phyloP scores from a whole-genome alignment of 2,797 vertebrate species.

The Schizopygopsis pylzovi region DNA sequence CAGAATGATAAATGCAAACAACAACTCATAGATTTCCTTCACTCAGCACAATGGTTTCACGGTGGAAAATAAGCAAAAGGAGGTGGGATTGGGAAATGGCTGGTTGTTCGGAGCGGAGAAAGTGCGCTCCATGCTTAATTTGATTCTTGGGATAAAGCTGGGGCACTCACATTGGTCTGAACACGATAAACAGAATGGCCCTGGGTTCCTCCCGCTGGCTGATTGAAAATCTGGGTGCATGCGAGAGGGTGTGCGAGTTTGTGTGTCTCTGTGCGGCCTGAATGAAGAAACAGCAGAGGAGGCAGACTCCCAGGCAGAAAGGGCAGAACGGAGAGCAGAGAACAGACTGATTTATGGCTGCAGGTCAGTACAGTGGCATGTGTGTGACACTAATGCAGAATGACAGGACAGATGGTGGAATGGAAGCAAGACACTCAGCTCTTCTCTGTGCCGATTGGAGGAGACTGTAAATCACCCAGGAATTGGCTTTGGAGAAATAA shows the following conservation, averaged over 20 bases:
- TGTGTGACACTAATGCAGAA: constrained; percentile 74
- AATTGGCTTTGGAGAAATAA: constrained; percentile 21
- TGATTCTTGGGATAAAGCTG: constrained; percentile 64
- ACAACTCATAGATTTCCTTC: constrained; percentile 61
- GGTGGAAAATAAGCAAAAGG: constrained; percentile 35
- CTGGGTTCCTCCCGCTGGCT: constrained; percentile 59
- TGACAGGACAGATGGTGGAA: constrained; percentile 73
- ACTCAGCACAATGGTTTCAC: constrained; percentile 68
- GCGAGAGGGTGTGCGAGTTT: constrained; percentile 51
- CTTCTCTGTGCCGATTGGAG: constrained; percentile 53
- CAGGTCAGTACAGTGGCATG: constrained; percentile 67
- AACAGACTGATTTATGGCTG: constrained; percentile 69
- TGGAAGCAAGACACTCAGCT: constrained; percentile 65
- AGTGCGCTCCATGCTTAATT: constrained; percentile 61
- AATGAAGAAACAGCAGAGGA: constrained; percentile 64
- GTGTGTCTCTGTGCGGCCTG: constrained; percentile 59
- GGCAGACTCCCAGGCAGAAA: constrained; percentile 37
- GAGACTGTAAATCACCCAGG: constrained; percentile 42
- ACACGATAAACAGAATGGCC: constrained; percentile 68
- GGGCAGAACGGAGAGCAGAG: constrained; percentile 36
- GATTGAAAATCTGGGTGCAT: constrained; percentile 76
- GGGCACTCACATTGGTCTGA: constrained; percentile 60
- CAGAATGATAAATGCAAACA: constrained; percentile 19
- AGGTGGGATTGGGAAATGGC: constrained; percentile 50
- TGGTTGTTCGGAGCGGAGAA: constrained; percentile 52